Base-by-base conservation (phyloP, 2,113 vertebrate genomes). In the Alligator mississippiensis region DNA sequence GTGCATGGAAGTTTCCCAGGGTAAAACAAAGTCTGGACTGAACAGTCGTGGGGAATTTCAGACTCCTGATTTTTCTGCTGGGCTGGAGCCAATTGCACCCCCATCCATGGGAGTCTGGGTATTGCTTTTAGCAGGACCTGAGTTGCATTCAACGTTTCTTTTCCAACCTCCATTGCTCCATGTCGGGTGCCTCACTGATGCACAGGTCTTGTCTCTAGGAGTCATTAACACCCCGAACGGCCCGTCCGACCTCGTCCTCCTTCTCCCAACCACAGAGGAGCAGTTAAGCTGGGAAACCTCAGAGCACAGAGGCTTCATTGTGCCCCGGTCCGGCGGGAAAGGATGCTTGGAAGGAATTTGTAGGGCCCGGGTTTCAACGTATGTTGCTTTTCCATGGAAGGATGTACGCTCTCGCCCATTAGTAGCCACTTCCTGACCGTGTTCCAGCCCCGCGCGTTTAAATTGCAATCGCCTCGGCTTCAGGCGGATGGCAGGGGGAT, bases 241-340 rank as follows among this genome's bases (percentile, higher is more conserved):
- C 95, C 88, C 3, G 1, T 89, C n/a, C 91, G 1, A 82, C 93
- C 85, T 94, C 90, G 74, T 86, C 92, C 93, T 95, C 9, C 92
- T 96, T 97, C 92, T 97, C 68, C 92, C 90, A 92, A 91, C 97
- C 96, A 97, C 98, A 97, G 98, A 98, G 97, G 97, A 96, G 96
- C 94, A 96, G 96, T 97, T 95, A 95, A 97, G 47, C 47, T 47
- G 47, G 47, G 47, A 94, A 96, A 92, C 86, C 87, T 93, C 77
- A 64, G 90, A 96, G 62, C 93, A 97, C 97, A 98, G 96, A 97
- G 96, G 38, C 93, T 94, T 94, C 97, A 97, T 97, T 98, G 98
- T 98, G 95, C 95, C 16, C 18, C 89, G 92, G 96, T 97, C 47
- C 97, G 97, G 97, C 83, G 95, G 95, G 90, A 94, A 95, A 96